These are phyloP conservation scores for Solenopsis invicta DNA, from an alignment of 1,140 invertebrate species.

Conservation along the genomic window DNA sequence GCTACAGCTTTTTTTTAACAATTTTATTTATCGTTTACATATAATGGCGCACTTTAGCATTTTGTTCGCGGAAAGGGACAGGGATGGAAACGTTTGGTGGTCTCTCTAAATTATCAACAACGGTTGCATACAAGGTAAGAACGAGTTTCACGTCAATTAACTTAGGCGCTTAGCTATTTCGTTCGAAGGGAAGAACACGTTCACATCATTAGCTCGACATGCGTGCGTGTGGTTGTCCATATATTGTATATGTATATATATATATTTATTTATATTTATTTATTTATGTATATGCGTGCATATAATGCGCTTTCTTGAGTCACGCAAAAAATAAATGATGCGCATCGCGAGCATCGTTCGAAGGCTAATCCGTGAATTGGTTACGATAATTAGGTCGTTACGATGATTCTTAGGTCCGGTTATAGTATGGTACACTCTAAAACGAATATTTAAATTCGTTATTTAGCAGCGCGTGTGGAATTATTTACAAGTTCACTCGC, in stretches of 20 bases:
- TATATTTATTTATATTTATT: background rate
- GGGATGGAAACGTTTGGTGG: slow-evolving; percentile 66
- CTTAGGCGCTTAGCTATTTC: slow-evolving; percentile 62
- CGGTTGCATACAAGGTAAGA: slow-evolving; percentile 32
- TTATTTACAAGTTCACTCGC: slow-evolving; percentile 69
- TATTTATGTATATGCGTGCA: slow-evolving; percentile 21
- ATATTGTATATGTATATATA: slow-evolving; percentile 9
- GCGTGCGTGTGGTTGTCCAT: slow-evolving; percentile 14
- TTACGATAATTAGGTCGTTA: slow-evolving; percentile 76
- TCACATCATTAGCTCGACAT: slow-evolving; percentile 44
- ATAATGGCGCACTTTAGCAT: background rate
- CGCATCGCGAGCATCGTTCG: slow-evolving; percentile 64
- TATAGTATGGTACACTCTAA: slow-evolving; percentile 60
- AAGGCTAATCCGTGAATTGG: slow-evolving; percentile 75
- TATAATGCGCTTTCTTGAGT: slow-evolving; percentile 37
- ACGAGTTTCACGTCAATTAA: slow-evolving; percentile 54
- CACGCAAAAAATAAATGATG: slow-evolving; percentile 63
- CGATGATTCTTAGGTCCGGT: slow-evolving; percentile 69
- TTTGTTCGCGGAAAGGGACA: background rate
- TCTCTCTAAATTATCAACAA: slow-evolving; percentile 37
- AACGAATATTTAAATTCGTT: slow-evolving; percentile 69
- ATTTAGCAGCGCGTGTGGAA: slow-evolving; percentile 49
- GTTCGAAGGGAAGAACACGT: slow-evolving; percentile 69
- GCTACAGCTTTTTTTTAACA: background rate
- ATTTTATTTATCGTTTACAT: background rate